Percentiles rank a stretch among this genome's conserved stretches.
These are phyloP conservation scores for Hylaeus volcanicus DNA, from an alignment of 1,140 invertebrate species.

Conservation along the genomic window DNA sequence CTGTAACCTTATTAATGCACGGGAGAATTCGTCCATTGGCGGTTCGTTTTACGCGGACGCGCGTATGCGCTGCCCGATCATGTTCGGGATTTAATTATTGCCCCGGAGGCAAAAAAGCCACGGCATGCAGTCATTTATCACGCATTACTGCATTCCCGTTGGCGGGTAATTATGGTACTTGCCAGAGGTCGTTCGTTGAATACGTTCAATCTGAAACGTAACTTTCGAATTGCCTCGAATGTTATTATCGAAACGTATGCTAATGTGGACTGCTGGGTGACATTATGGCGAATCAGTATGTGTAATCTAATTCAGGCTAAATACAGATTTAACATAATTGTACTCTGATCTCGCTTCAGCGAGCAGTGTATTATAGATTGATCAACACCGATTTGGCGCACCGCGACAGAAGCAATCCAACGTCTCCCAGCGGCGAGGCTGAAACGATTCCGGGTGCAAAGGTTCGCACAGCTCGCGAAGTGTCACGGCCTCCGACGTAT, in stretches of 20 bases:
- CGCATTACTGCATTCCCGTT: not conserved
- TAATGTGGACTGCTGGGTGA: too few relatives aligned
- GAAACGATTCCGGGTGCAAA: conserved; percentile 22
- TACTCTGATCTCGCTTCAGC: too few relatives aligned
- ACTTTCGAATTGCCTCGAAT: not conserved
- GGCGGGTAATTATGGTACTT: not conserved
- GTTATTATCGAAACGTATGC: too few relatives aligned
- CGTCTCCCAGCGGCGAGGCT: not conserved
- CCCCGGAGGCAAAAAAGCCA: not conserved
- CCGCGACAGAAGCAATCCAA: not conserved
- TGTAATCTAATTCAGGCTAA: too few relatives aligned
- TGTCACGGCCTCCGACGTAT: conserved; percentile 60
- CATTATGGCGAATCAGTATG: too few relatives aligned
- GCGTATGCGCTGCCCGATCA: not conserved
- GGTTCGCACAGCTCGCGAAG: conserved; percentile 19
- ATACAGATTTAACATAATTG: too few relatives aligned
- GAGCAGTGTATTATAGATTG: not conserved
- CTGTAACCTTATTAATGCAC: conserved; percentile 26
- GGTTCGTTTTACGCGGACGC: not conserved
- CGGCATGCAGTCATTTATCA: not conserved
- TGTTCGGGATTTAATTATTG: conserved; percentile 35
- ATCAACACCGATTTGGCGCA: not conserved
- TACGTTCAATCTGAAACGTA: not conserved
- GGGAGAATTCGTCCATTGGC: conserved; percentile 11
- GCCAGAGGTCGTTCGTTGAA: not conserved